Conservation (phyloP, 2,797 vertebrate species). For the Hafferia zeledoni region DNA sequence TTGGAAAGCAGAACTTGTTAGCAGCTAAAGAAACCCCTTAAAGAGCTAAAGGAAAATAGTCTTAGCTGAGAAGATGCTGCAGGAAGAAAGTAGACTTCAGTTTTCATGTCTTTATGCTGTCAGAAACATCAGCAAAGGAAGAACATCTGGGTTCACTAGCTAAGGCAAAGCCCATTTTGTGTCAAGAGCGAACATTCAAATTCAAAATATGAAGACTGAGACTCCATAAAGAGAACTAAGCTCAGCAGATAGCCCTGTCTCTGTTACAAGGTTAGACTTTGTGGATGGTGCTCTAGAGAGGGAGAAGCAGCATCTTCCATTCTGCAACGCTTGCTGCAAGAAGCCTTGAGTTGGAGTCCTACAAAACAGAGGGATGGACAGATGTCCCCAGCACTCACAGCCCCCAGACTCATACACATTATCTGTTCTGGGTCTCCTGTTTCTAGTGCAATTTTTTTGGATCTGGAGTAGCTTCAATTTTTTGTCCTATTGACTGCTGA, state of each 20-base stretch:
- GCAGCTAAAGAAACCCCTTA: background rate
- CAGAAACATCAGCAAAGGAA: background rate
- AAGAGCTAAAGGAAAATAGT: background rate
- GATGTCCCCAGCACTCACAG: background rate
- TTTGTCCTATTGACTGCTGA: background rate
- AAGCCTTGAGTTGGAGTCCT: background rate
- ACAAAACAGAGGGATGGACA: background rate
- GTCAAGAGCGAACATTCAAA: background rate
- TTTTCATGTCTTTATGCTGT: background rate
- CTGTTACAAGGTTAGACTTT: background rate
- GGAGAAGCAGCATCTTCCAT: background rate
- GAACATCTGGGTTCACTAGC: background rate
- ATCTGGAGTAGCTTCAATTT: background rate
- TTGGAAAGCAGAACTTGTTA: background rate
- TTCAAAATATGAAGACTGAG: background rate
- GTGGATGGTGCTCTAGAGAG: background rate
- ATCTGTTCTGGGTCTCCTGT: background rate
- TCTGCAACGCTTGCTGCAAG: background rate
- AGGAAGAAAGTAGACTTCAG: background rate
- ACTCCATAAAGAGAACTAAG: background rate
- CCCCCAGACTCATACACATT: accelerated
- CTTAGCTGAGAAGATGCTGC: background rate
- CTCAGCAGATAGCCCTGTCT: background rate
- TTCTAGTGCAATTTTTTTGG: background rate
- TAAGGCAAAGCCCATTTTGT: background rate